Percentiles rank a stretch among this genome's conserved stretches.
phyloP scores from a whole-genome alignment of 2,888 invertebrate genomes.

The Eupithecia insigniata region DNA sequence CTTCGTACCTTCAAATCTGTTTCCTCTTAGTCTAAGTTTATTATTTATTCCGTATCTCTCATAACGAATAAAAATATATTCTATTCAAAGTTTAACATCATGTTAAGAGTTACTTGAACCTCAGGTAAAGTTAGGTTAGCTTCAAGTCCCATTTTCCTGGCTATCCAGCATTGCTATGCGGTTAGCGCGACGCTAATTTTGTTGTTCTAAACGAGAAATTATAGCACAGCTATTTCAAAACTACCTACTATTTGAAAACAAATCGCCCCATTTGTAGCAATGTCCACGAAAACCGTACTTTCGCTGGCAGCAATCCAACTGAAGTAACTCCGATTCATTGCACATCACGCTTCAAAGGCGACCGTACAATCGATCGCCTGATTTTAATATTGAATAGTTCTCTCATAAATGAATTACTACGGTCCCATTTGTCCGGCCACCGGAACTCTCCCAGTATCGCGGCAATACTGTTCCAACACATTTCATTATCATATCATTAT shows the following conservation, averaged over 20 bases:
- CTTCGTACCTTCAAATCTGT: too few relatives aligned
- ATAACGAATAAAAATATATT: too few relatives aligned
- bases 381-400: slow-evolving; percentile 39
- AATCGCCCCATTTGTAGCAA: slow-evolving; percentile 7
- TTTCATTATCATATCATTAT: slow-evolving; percentile 27
- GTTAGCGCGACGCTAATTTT: neutral
- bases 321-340: slow-evolving; percentile 38
- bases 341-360: slow-evolving; percentile 36
- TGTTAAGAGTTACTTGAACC: neutral
- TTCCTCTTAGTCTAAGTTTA: too few relatives aligned
- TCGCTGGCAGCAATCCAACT: slow-evolving; percentile 47
- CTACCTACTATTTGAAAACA: neutral
- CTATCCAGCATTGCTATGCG: neutral
- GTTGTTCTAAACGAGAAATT: neutral
- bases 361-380: slow-evolving; percentile 47
- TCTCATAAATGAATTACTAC: slow-evolving; percentile 29
- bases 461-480: slow-evolving; percentile 18
- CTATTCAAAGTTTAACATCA: too few relatives aligned
- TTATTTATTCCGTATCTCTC: too few relatives aligned
- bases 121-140: neutral
- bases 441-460: slow-evolving; percentile 28
- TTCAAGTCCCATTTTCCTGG: neutral
- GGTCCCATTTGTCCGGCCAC: slow-evolving; percentile 27
- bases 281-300: slow-evolving; percentile 37
- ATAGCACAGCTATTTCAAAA: neutral